These are phyloP conservation scores for Rapana venosa DNA, from an alignment of 2,888 invertebrate genomes.

Conservation along the genomic window DNA sequence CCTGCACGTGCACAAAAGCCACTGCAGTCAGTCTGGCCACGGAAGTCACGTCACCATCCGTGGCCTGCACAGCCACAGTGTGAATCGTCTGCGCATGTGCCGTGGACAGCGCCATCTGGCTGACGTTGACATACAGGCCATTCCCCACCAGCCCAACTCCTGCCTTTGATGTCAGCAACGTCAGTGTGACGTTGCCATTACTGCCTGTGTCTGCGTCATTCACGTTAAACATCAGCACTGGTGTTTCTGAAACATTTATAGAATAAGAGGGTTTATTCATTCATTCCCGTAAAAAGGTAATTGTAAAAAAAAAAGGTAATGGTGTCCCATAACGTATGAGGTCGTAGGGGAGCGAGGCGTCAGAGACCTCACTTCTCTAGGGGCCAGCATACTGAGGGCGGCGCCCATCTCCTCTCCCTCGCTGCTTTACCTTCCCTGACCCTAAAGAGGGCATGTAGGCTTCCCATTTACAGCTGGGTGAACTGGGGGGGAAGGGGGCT, in stretches of 20 bases:
- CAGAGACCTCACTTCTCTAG: too few relatives aligned
- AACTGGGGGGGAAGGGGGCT: too few relatives aligned
- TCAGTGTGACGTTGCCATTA: slow-evolving; percentile 29
- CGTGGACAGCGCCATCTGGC: neutral
- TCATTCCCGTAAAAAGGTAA: too few relatives aligned
- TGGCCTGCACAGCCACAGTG: neutral
- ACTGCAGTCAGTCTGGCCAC: neutral
- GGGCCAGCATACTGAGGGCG: too few relatives aligned
- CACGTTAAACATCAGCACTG: slow-evolving; percentile 29
- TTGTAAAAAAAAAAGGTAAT: too few relatives aligned
- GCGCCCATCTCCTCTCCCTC: too few relatives aligned
- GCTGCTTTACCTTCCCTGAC: too few relatives aligned
- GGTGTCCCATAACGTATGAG: too few relatives aligned
- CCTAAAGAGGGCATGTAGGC: too few relatives aligned
- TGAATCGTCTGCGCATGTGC: neutral
- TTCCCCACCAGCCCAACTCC: neutral
- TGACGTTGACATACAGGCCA: slow-evolving; percentile 23
- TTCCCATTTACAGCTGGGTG: too few relatives aligned
- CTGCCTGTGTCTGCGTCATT: slow-evolving; percentile 18
- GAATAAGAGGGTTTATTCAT: too few relatives aligned
- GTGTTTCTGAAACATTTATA: neutral
- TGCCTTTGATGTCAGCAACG: slow-evolving; percentile 6
- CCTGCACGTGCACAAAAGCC: slow-evolving; percentile 31
- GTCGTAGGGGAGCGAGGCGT: too few relatives aligned
- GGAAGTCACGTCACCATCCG: neutral